Conservation (phyloP, 2,113 vertebrate species). For the Brachypodius melanocephalos region DNA sequence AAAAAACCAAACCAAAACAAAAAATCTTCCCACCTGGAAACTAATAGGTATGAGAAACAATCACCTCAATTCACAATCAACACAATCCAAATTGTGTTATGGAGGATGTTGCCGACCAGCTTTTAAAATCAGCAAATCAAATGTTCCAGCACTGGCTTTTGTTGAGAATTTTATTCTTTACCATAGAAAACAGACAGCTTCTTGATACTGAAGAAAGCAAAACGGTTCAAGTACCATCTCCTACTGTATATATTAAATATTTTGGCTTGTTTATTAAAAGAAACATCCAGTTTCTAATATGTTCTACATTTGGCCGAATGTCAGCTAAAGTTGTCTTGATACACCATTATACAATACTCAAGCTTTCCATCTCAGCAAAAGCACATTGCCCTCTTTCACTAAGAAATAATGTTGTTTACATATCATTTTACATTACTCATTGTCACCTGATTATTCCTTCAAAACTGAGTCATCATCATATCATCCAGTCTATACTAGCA, state of each 20-base stretch:
- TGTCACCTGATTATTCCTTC: neutral
- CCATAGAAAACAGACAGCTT: neutral
- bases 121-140: neutral
- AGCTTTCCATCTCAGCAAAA: neutral
- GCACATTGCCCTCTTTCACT: neutral
- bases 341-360: neutral
- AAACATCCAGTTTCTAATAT: neutral
- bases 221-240: neutral
- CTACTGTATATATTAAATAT: neutral
- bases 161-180: neutral
- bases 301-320: neutral
- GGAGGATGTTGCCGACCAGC: neutral
- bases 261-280: neutral
- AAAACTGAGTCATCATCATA: neutral
- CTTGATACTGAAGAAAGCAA: neutral
- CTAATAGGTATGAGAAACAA: neutral
- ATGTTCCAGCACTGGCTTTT: neutral
- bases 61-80: neutral
- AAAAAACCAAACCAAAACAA: neutral
- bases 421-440: neutral
- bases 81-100: neutral
- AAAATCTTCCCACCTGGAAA: neutral
- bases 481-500: neutral
- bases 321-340: neutral
- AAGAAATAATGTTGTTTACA: neutral